A percentile compares a stretch with the other conserved stretches of the same genome.
These are phyloP conservation scores for Microcebus murinus DNA, from an alignment of 2,113 vertebrate species.

Conservation along the genomic window DNA sequence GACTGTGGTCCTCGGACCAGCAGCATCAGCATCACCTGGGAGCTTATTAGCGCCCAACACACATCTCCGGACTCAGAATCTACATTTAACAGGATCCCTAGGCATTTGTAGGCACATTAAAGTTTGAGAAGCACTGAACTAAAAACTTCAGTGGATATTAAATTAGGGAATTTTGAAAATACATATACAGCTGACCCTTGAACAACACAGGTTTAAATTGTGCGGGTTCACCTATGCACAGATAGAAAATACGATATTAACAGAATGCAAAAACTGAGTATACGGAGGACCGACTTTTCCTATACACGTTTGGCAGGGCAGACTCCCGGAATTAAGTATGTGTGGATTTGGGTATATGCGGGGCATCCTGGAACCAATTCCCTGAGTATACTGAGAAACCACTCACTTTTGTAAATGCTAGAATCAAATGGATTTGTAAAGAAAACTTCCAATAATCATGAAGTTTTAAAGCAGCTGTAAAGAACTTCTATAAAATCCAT, in stretches of 20 bases:
- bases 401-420: background rate
- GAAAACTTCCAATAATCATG: background rate
- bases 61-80: background rate
- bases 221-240: background rate
- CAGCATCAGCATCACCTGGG: background rate
- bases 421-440: background rate
- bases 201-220: background rate
- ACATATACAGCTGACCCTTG: background rate
- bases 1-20: background rate
- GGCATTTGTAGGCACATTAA: background rate
- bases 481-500: background rate
- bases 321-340: background rate
- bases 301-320: background rate
- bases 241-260: background rate
- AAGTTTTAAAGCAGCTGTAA: slow-evolving; percentile 4
- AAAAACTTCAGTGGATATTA: background rate
- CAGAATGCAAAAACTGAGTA: background rate
- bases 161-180: background rate
- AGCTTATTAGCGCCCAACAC: background rate
- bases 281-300: background rate
- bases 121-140: background rate
- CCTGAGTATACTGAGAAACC: background rate
- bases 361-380: background rate
- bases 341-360: background rate
- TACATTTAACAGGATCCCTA: background rate